phyloP scores from a whole-genome alignment of 2,797 vertebrate species.

The Danio jaintianensis region DNA sequence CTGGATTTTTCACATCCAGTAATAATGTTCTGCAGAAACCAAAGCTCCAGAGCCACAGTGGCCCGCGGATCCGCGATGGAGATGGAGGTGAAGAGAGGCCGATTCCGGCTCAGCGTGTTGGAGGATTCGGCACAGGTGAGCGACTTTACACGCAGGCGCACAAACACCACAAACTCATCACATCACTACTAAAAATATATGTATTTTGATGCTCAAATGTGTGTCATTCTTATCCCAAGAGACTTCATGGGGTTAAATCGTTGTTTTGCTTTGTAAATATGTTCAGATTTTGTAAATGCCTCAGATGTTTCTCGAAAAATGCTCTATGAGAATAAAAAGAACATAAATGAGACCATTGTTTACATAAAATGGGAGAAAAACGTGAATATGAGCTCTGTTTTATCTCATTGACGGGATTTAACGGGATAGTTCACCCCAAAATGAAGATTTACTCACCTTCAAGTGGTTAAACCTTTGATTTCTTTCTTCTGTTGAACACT shows the following conservation, averaged over 20 bases:
- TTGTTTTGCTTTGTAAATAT: background rate
- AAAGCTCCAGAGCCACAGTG: slow-evolving; percentile 48
- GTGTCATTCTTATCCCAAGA: background rate
- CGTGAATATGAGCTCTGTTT: background rate
- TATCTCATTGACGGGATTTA: background rate
- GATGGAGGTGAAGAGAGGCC: slow-evolving; percentile 52
- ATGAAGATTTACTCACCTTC: too few species aligned
- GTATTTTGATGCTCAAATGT: too few species aligned
- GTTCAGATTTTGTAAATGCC: background rate
- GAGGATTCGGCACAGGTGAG: slow-evolving; percentile 49
- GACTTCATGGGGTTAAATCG: background rate
- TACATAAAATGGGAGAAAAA: too few species aligned
- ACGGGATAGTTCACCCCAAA: too few species aligned
- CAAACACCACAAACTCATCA: background rate
- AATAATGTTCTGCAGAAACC: slow-evolving; percentile 49
- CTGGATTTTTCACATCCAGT: background rate
- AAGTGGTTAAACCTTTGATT: too few species aligned
- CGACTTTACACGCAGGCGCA: background rate
- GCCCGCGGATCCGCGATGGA: slow-evolving; percentile 55
- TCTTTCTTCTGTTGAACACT: too few species aligned
- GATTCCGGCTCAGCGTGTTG: slow-evolving; percentile 41
- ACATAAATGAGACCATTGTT: background rate
- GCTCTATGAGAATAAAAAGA: background rate
- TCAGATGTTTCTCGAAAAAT: background rate
- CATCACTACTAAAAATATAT: background rate